A percentile compares a stretch with the other conserved stretches of the same genome.
phyloP scores from a whole-genome alignment of 1,140 invertebrate species.

The Drosophila persimilis region DNA sequence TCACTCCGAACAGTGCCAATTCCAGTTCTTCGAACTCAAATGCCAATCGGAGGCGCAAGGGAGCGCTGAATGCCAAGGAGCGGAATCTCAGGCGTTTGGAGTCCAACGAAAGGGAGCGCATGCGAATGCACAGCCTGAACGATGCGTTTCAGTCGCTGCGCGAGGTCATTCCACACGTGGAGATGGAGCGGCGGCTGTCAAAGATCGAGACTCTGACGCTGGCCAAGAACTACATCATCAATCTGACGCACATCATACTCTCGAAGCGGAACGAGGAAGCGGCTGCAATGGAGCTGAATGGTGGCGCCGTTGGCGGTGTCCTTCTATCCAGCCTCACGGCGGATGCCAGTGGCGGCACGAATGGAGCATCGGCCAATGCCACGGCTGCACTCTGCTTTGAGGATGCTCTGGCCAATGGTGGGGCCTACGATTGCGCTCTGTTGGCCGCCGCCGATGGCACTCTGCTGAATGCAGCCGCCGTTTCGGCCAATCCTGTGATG shows the following conservation, averaged over 20 bases:
- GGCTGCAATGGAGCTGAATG: slow-evolving; percentile 74
- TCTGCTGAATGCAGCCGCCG: slow-evolving; percentile 49
- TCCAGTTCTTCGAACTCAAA: slow-evolving; percentile 49
- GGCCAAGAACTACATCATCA: slow-evolving; percentile 96
- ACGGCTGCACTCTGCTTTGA: slow-evolving; percentile 56
- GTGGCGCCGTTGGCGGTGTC: slow-evolving; percentile 63
- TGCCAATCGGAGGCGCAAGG: slow-evolving; percentile 86
- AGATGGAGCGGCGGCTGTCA: slow-evolving; percentile 91
- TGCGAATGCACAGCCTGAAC: slow-evolving; percentile 94
- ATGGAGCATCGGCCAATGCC: slow-evolving; percentile 13
- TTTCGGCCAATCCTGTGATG: slow-evolving; percentile 47
- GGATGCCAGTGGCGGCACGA: slow-evolving; percentile 20
- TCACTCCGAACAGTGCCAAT: slow-evolving; percentile 35
- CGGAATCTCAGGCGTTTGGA: slow-evolving; percentile 91
- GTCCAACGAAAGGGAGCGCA: slow-evolving; percentile 93
- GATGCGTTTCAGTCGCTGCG: slow-evolving; percentile 93
- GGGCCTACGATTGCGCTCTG: slow-evolving; percentile 69
- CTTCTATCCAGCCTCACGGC: slow-evolving; percentile 53
- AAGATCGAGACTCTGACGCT: slow-evolving; percentile 95
- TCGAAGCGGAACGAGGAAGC: slow-evolving; percentile 83
- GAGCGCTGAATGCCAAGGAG: slow-evolving; percentile 89
- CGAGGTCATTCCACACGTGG: slow-evolving; percentile 94
- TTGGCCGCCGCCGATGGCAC: slow-evolving; percentile 61
- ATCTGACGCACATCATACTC: slow-evolving; percentile 92
- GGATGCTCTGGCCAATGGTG: slow-evolving; percentile 49